phyloP scores from a whole-genome alignment of 2,888 invertebrate genomes.

The Parnassius glacialis region DNA sequence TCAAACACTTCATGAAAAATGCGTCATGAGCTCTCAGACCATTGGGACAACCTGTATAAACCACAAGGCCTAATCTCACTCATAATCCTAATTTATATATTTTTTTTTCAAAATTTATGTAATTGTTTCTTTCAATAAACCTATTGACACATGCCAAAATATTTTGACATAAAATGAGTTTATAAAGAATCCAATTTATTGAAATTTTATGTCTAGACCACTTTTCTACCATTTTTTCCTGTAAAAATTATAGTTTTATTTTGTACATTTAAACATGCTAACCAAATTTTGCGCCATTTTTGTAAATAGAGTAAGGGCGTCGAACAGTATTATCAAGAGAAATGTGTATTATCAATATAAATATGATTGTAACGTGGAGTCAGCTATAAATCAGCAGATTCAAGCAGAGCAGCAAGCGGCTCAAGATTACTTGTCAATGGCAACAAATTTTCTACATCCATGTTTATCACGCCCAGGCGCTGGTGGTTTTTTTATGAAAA shows the following conservation, averaged over 20 bases:
- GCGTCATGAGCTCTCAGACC: too few species aligned
- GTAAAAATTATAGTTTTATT: not conserved
- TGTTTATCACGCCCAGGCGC: conserved; percentile 40
- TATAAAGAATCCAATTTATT: not conserved
- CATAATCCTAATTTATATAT: too few species aligned
- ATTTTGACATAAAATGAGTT: not conserved
- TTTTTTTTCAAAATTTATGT: too few species aligned
- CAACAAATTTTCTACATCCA: conserved; percentile 44
- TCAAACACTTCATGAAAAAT: too few species aligned
- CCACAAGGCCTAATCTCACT: too few species aligned
- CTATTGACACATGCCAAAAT: not conserved
- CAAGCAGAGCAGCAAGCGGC: conserved; percentile 49
- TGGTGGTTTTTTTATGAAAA: conserved; percentile 50
- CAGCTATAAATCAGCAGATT: conserved; percentile 45
- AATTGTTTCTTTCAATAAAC: too few species aligned
- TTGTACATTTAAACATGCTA: conserved; percentile 9
- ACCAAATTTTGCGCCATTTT: conserved; percentile 10
- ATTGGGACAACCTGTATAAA: too few species aligned
- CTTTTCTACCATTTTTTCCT: not conserved
- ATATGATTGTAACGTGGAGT: conserved; percentile 42
- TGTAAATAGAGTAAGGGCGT: conserved; percentile 1
- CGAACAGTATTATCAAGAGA: conserved; percentile 11
- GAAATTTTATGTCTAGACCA: not conserved
- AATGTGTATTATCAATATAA: conserved; percentile 36
- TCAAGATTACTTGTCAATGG: conserved; percentile 47